These are phyloP conservation scores for Mesocentrotus franciscanus DNA, from an alignment of 53 echinoderm and acorn worm genomes.

Conservation along the genomic window DNA sequence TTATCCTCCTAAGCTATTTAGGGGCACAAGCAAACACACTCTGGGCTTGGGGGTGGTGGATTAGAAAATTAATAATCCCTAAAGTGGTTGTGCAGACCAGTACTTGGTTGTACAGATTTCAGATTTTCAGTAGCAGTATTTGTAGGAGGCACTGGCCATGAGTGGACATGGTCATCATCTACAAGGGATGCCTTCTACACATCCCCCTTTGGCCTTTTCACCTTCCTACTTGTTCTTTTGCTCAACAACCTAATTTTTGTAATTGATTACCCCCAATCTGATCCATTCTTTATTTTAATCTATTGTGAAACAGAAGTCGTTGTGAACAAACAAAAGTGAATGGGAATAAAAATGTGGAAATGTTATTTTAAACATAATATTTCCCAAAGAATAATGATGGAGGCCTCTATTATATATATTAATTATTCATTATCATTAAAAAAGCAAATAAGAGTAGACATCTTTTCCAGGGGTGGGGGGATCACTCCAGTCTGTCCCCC, in stretches of 20 bases:
- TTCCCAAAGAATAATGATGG: too few relatives aligned
- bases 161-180: background rate
- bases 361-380: too few relatives aligned
- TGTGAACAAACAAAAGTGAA: too few relatives aligned
- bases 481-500: background rate
- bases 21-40: conserved; percentile 31
- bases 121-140: too few relatives aligned
- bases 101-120: background rate
- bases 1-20: conserved; percentile 28
- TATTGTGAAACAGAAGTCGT: too few relatives aligned
- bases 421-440: too few relatives aligned
- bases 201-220: background rate
- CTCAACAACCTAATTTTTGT: background rate
- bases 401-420: too few relatives aligned
- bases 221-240: background rate
- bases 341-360: too few relatives aligned
- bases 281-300: background rate
- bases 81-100: conserved; percentile 26
- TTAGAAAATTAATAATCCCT: conserved; percentile 35
- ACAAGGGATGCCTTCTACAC: background rate
- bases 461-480: too few relatives aligned
- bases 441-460: too few relatives aligned
- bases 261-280: background rate
- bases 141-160: background rate
- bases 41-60: conserved; percentile 19